Base-by-base conservation (phyloP, 2,888 invertebrate species). In the Pseudococcus jackbeardsleyi region DNA sequence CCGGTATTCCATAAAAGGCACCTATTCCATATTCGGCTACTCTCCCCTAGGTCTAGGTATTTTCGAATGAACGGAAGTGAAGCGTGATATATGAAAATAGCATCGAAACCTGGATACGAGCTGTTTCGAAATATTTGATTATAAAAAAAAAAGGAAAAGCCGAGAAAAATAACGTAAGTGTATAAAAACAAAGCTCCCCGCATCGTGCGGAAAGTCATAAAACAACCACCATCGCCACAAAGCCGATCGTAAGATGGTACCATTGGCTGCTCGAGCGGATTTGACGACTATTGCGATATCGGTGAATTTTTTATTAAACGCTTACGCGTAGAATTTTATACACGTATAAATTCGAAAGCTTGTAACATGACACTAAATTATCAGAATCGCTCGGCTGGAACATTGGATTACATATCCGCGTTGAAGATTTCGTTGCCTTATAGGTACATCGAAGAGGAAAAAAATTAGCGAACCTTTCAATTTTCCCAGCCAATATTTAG, bases 351-450 rank as follows among this genome's bases (percentile, higher is more conserved):
- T 26, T 72, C 15, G 68, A 72, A 72, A 72, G 68, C 68, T 72
- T 72, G 68, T 72, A 72, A 72, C 68, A 33, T 72, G 68, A 33
- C 68, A 72, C 33, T 72, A 72, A 72, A 72, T 72, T 72, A 72
- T 33, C 68, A 72, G 33, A 72, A 72, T 72, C 68, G 68, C 33
- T 33, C 26, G 33, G 33, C 33, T 15, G 68, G 26, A 72, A 72
- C n/a, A 72, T 72, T 26, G 68, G 22, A 72, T 72, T 33, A 72
- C 33, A 72, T 33, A 72, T 72, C 33, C 33, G 22, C 26, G 33
- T 72, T 22, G 22, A 72, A 72, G 68, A 72, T 72, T 72, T 33
- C 12, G 15, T 72, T 33, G 33, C 68, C 7, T n/a, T 72, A 33
- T 33, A 33, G 26, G 26, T 15, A 72, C 68, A n/a, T 15, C 33